Percentiles rank a stretch among this genome's conserved stretches.
Conservation (phyloP, 2,888 invertebrate genomes). For the Iselma pallidipennis region DNA sequence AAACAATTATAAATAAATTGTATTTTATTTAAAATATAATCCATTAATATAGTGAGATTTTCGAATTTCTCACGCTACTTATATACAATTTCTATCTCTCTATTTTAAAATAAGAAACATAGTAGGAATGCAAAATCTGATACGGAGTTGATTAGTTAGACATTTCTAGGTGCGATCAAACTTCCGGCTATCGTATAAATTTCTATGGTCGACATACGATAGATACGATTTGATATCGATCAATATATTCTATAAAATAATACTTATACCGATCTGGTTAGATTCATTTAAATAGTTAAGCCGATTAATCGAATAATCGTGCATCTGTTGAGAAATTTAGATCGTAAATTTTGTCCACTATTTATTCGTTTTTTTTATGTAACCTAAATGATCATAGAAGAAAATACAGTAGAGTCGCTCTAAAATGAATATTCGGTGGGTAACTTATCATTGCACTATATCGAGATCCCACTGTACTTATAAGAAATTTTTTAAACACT, state of each 20-base stretch:
- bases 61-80: not conserved
- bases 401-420: no score
- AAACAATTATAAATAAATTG: no score
- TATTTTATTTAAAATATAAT: no score
- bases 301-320: not conserved
- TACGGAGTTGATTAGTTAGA: not conserved
- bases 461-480: no score
- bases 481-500: no score
- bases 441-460: no score
- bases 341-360: not conserved
- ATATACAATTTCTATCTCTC: not conserved
- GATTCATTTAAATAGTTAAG: not conserved
- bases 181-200: not conserved
- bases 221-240: conserved; percentile 32
- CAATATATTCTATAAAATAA: not conserved
- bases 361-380: not conserved
- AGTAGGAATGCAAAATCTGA: not conserved
- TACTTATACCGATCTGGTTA: not conserved
- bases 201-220: conserved; percentile 9
- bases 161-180: not conserved
- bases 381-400: no score
- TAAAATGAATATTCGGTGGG: no score
- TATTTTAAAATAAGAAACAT: not conserved
- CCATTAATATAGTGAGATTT: no score
- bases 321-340: not conserved